Conservation (phyloP, 2,797 vertebrate genomes). For the Morelia viridis region DNA sequence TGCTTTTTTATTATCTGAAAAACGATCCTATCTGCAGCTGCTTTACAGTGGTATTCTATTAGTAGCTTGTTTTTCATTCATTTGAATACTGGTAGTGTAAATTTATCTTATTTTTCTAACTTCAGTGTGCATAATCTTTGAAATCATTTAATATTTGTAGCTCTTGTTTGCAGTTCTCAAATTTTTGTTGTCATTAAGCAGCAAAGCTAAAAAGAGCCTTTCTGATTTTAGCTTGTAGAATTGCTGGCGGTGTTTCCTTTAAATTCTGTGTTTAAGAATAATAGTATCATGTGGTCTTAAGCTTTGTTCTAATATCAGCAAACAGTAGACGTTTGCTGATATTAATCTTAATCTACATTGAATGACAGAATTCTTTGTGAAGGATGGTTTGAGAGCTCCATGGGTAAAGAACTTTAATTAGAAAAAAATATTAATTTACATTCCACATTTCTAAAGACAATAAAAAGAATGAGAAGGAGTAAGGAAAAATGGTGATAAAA, state of each 20-base stretch:
- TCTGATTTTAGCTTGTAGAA: fast-evolving
- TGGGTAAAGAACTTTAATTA: neutral
- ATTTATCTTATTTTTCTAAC: neutral
- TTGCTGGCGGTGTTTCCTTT: neutral
- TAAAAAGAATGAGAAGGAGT: neutral
- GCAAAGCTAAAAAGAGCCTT: fast-evolving
- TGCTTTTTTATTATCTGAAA: neutral
- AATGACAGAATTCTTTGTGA: neutral
- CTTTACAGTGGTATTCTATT: neutral
- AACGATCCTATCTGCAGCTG: neutral
- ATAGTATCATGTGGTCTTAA: neutral
- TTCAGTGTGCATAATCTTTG: neutral
- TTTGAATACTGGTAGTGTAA: neutral
- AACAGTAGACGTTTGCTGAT: neutral
- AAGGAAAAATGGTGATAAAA: neutral
- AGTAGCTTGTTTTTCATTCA: neutral
- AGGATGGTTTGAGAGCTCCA: constrained; percentile 14
- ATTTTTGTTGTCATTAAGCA: neutral
- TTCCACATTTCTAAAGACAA: neutral
- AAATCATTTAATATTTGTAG: neutral
- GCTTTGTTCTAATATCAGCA: neutral
- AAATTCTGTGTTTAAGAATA: neutral
- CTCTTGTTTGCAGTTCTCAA: neutral
- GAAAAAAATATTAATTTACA: neutral
- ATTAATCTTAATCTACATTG: neutral